phyloP scores from a whole-genome alignment of 2,797 vertebrate genomes.

The Gymnothorax reevesii region DNA sequence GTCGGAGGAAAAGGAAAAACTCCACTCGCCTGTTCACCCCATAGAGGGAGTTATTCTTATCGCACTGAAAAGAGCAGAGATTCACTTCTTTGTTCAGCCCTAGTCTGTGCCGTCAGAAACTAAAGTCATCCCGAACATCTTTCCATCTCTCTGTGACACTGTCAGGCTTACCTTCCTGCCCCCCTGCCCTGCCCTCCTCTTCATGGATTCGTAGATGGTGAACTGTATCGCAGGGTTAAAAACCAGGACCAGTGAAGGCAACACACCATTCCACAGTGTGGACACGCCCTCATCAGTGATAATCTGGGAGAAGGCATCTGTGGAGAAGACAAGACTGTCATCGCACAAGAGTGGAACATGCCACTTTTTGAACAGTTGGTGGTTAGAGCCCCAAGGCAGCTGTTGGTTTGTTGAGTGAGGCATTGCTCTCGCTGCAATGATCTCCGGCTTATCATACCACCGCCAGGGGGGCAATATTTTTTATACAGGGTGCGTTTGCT shows the following conservation, averaged over 20 bases:
- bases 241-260: constrained; percentile 78
- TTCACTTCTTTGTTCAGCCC: too few relatives aligned
- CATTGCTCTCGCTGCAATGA: too few relatives aligned
- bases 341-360: background rate
- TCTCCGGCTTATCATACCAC: too few relatives aligned
- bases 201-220: constrained; percentile 81
- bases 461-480: too few relatives aligned
- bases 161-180: constrained; percentile 62
- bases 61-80: too few relatives aligned
- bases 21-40: too few relatives aligned
- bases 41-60: too few relatives aligned
- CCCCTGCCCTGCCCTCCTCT: constrained; percentile 68
- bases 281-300: constrained; percentile 69
- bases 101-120: background rate
- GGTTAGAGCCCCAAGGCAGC: too few relatives aligned
- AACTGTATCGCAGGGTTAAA: constrained; percentile 80
- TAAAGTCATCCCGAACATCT: background rate
- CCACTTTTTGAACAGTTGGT: too few relatives aligned
- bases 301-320: constrained; percentile 75
- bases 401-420: too few relatives aligned
- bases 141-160: background rate
- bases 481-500: too few relatives aligned
- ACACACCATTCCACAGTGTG: constrained; percentile 74
- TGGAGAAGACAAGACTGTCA: background rate
- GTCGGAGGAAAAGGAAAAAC: too few relatives aligned